Percentiles rank a stretch among this genome's conserved stretches.
Conservation (phyloP, 2,888 invertebrate genomes). For the Stenichneumon culpator region DNA sequence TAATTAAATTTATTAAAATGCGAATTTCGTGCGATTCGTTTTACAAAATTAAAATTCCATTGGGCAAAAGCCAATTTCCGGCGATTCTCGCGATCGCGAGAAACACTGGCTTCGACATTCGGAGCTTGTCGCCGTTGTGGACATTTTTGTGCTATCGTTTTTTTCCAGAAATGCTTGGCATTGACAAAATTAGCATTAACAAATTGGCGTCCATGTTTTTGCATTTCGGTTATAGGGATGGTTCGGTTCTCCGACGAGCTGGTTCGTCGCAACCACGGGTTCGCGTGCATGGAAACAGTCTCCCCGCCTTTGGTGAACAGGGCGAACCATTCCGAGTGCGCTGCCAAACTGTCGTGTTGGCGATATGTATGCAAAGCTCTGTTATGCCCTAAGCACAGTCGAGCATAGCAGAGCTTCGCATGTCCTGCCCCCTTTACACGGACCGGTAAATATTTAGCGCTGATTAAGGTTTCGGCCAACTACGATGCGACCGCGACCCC, state of each 20-base stretch:
- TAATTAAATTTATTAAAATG: neutral
- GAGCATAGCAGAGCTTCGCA: neutral
- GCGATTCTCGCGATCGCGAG: too few relatives aligned
- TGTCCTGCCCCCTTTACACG: conserved; percentile 20
- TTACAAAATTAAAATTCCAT: neutral
- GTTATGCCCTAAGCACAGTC: neutral
- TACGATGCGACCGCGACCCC: neutral
- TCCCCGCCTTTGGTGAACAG: conserved; percentile 4
- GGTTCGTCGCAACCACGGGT: neutral
- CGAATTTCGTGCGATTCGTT: neutral
- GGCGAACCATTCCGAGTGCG: neutral
- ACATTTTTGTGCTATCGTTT: too few relatives aligned
- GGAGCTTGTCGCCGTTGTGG: neutral
- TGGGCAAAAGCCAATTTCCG: neutral
- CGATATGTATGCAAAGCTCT: conserved; percentile 52
- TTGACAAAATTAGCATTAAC: too few relatives aligned
- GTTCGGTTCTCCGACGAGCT: conserved; percentile 30
- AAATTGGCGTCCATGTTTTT: too few relatives aligned
- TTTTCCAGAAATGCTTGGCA: too few relatives aligned
- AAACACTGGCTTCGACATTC: neutral
- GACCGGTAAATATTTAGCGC: conserved; percentile 4
- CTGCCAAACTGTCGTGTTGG: conserved; percentile 3
- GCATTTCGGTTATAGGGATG: neutral
- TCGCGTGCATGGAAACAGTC: conserved; percentile 7
- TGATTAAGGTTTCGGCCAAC: conserved; percentile 15